A percentile compares a stretch with the other conserved stretches of the same genome.
These are phyloP conservation scores for Standfussiana lucernea DNA, from an alignment of 2,888 invertebrate species.

Conservation along the genomic window DNA sequence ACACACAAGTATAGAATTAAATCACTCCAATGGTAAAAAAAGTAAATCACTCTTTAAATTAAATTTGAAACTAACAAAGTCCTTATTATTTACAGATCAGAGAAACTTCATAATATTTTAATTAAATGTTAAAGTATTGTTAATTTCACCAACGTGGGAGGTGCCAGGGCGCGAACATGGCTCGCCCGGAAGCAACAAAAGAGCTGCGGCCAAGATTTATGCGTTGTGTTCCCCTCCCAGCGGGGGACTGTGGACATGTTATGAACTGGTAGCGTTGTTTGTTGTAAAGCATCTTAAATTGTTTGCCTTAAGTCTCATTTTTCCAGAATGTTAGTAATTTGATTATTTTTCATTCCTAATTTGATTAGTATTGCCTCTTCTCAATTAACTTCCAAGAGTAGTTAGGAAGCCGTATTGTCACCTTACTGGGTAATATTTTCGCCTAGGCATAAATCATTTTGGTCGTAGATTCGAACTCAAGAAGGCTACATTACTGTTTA, in stretches of 20 bases:
- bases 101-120: constrained; percentile 63
- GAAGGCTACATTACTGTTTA: background rate
- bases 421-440: background rate
- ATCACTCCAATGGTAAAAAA: no score
- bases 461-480: background rate
- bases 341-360: background rate
- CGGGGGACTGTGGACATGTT: constrained; percentile 38
- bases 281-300: background rate
- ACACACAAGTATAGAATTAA: no score
- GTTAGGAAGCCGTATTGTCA: no score
- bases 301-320: background rate
- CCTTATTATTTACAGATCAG: constrained; percentile 15
- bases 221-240: constrained; percentile 67
- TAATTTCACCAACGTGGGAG: constrained; percentile 74
- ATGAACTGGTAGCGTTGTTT: constrained; percentile 44
- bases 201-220: constrained; percentile 79
- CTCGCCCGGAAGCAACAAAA: constrained; percentile 71
- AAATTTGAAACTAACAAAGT: background rate
- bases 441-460: background rate
- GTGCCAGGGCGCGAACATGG: constrained; percentile 67
- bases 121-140: constrained; percentile 78
- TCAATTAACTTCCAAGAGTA: background rate
- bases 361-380: background rate
- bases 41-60: background rate
- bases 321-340: background rate